Base-by-base conservation (phyloP, 2,113 vertebrate species). In the Archilochus colubris region DNA sequence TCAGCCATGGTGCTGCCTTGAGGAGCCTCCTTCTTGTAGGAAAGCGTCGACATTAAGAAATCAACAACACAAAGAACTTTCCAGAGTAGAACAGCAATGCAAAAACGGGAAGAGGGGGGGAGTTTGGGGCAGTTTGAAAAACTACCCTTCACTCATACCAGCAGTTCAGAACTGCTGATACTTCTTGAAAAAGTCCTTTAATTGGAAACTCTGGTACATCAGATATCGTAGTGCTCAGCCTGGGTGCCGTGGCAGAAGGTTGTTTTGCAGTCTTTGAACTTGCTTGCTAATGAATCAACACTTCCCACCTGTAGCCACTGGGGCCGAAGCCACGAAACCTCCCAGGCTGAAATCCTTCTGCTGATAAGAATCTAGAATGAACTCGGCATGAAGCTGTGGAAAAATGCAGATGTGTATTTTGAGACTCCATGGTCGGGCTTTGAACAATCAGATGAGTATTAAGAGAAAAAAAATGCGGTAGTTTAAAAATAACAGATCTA, bases 401-500 rank as follows among this genome's bases (percentile, higher is more conserved):
- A 94, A 31, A 96, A 93, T 62, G 76, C 54, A 88, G 68, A 94
- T 75, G 76, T 91, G n/a, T 92, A 84, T 92, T 96, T 96, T 96
- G 89, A 97, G 92, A 96, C 78, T 96, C 82, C 70, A 73, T 80
- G 85, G 55, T 78, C 27, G 0, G 40, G 54, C 88, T 96, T 95
- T 89, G 91, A 92, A 95, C 94, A 97, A 85, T 95, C 96, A 94
- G 88, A 94, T 90, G 89, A 95, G 91, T 83, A 93, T 97, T 94
- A 85, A 57, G 57, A 86, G 88, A 63, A 53, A 90, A 93, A 94
- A 94, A 76, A 74, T 33, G 68, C 48, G 8, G 74, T 79, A 80
- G 86, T 97, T 96, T 96, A 95, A 96, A 97, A 95, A 84, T 95
- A 94, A 91, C 91, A 94, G 31, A 83, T 95, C 87, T 93, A 55